Percentiles rank a stretch among this genome's conserved stretches.
Conservation (phyloP, 1,140 invertebrate species). For the Cataglyphis hispanica region DNA sequence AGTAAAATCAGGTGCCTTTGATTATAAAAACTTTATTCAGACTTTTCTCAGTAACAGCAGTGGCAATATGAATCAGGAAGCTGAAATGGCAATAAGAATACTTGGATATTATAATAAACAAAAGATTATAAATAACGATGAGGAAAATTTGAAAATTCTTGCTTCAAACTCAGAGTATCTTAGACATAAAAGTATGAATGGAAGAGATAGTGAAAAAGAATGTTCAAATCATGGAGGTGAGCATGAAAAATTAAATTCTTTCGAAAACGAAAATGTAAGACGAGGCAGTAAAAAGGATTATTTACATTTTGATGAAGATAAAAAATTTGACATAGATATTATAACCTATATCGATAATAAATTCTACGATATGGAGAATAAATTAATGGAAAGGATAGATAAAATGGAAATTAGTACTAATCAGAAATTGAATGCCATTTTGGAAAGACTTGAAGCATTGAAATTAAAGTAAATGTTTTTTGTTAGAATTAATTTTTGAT, state of each 20-base stretch:
- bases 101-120: constrained; percentile 65
- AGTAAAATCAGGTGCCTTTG: constrained; percentile 69
- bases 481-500: not conserved
- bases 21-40: constrained; percentile 78
- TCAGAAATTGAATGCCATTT: constrained; percentile 82
- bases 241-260: not conserved
- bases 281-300: constrained; percentile 29
- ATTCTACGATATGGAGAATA: constrained; percentile 81
- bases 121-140: constrained; percentile 60
- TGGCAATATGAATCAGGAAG: constrained; percentile 57
- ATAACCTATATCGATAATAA: constrained; percentile 81
- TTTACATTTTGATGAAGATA: not conserved
- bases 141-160: constrained; percentile 62
- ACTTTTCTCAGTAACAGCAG: constrained; percentile 75
- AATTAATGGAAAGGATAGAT: constrained; percentile 78
- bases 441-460: constrained; percentile 57
- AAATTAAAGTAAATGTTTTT: constrained; percentile 43
- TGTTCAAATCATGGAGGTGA: not conserved
- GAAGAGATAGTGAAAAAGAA: constrained; percentile 29
- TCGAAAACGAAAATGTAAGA: constrained; percentile 12
- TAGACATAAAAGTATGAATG: constrained; percentile 29
- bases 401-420: constrained; percentile 77
- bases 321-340: constrained; percentile 64
- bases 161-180: constrained; percentile 34
- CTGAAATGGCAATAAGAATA: constrained; percentile 64